Evolutionary conservation across 2,797 vertebrate genomes (phyloP), one percentile per base, ranked within the genome.

Genomic region (Rhinophrynus dorsalis): DNA sequence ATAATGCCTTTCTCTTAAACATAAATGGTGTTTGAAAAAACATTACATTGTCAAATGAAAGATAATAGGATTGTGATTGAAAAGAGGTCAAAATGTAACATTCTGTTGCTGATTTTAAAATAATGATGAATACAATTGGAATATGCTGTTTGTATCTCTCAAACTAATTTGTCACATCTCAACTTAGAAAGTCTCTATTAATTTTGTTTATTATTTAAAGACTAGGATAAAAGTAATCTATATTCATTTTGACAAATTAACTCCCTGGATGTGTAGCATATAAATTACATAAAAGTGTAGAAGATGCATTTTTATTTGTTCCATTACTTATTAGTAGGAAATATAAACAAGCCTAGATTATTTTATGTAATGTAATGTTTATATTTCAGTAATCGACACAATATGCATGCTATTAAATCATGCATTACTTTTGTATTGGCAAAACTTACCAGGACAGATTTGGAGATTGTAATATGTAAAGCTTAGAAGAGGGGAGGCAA

Each of bases 11-110:
- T 27, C 38, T 61, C 17, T 33, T 3, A 37, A 51, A 44, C 37
- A 13, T 17, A 11, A 23, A 67, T 47, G 55, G 38, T 27, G 29
- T 21, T 11, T 17, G 32, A 61, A 32, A n/a, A 44, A 54, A 55
- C 26, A 62, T 68, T 59, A 40, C 55, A 60, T 32, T 58, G 23
- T 30, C 55, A 60, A 68, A 68, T 60, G 32, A 60, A 68, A 60
- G 66, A 60, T 62, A 40, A 55, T 12, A 15, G 30, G 30, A 26
- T 62, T 61, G 11, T 70, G 58, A 45, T 44, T 26, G 50, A 40
- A 54, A 20, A 23, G 27, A 44, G 29, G 58, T 62, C 67, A 38
- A 3, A 47, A 44, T 52, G 38, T 11, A 54, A 33, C 37, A 32
- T 45, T 50, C 56, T 38, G 23, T 8, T 60, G 40, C 33, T 51